Evolutionary conservation across 2,113 vertebrate genomes (phyloP), one percentile per base, ranked within the genome.

Genomic region (Mohoua ochrocephala): DNA sequence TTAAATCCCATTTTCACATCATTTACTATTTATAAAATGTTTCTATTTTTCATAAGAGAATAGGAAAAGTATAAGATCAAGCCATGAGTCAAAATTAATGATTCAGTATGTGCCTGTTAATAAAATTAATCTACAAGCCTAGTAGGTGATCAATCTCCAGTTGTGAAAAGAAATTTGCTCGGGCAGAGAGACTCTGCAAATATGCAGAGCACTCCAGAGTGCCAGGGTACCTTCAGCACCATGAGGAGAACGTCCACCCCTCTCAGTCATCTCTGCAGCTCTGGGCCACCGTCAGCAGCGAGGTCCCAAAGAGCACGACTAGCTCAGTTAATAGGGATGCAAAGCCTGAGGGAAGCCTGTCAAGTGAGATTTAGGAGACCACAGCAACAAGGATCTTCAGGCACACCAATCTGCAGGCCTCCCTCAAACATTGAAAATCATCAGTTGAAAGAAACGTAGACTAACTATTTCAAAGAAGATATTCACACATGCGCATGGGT

Each of bases 171-270:
- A 73, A 44, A n/a, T 76, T 76, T 77, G 28, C 23, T 19, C 15
- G 26, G 65, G 52, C 65, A 79, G 50, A 52, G 23, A 45, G 37
- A 69, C 6, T 39, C 13, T 37, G 28, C 1, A 3, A 23, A 59
- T 0, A 2, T 24, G 21, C 75, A 73, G 71, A 80, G 49, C 6
- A 5, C 26, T 7, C 30, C 0, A 0, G 52, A 83, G 37, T 0
- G 0, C 27, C 5, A 0, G 8, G 2, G 21, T 37, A 44, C 31
- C 28, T 52, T 8, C 9, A 69, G 54, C 21, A 21, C 23, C 18
- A 19, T 1, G 17, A 81, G 65, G 18, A 84, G 69, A 75, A 45
- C 7, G 17, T 23, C 27, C 33, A 41, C 4, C 21, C 15, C 22
- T 31, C 44, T 14, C 47, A 45, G 42, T 8, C 4, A 7, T 4